Conservation (phyloP, 23 tunicate genomes). For the Styela plicata region DNA sequence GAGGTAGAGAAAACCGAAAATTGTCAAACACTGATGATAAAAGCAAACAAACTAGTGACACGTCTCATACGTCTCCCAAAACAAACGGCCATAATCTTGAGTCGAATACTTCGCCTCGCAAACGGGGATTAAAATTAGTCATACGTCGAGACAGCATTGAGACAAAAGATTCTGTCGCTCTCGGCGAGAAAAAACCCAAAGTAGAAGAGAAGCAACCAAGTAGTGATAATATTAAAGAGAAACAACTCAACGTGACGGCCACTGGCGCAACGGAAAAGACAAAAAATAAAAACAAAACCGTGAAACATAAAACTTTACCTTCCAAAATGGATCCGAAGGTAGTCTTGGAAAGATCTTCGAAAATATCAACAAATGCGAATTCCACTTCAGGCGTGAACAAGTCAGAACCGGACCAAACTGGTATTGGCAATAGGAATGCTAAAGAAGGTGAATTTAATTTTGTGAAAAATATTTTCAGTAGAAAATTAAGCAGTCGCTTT, state of each 20-base stretch:
- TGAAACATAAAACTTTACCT: background rate
- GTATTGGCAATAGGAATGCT: too few relatives aligned
- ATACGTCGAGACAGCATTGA: constrained; percentile 10
- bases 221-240: too few relatives aligned
- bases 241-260: too few relatives aligned
- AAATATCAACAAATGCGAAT: background rate
- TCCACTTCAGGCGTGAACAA: too few relatives aligned
- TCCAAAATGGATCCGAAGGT: background rate
- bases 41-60: background rate
- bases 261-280: background rate
- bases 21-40: background rate
- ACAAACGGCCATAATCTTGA: background rate
- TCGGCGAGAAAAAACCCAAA: background rate
- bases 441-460: too few relatives aligned
- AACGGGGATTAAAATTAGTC: background rate
- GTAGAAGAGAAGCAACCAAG: background rate
- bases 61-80: background rate
- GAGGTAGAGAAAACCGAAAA: background rate
- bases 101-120: background rate
- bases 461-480: too few relatives aligned
- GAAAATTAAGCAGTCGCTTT: too few relatives aligned
- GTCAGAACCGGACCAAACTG: too few relatives aligned
- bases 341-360: background rate
- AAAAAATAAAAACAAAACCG: background rate
- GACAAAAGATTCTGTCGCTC: background rate